Conservation (phyloP, 2,888 invertebrate genomes). For the Eristalinus sepulchralis region DNA sequence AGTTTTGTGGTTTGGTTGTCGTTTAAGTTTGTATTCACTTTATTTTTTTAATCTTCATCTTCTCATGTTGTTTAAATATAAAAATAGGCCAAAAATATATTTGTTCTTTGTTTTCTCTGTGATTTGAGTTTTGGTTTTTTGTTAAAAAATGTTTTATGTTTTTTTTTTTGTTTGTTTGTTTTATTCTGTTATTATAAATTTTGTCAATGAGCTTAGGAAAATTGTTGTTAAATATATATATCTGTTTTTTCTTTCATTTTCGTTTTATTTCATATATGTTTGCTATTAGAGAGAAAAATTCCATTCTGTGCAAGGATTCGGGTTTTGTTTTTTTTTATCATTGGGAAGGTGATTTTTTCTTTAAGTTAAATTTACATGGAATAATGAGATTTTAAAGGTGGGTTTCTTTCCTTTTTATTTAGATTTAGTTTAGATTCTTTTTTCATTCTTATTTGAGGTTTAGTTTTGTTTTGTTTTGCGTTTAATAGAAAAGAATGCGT, state of each 20-base stretch:
- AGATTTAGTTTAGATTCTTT: conserved; percentile 6
- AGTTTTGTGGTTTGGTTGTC: background rate
- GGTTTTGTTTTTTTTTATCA: conserved; percentile 37
- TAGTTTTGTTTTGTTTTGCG: conserved; percentile 9
- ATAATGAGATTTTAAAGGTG: conserved; percentile 62
- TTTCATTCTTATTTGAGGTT: background rate
- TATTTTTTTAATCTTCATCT: background rate
- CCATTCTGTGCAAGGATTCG: conserved; percentile 67
- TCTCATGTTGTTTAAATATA: conserved; percentile 50
- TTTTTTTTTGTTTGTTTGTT: conserved; percentile 24
- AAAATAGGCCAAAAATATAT: conserved; percentile 72
- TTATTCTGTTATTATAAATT: conserved; percentile 13
- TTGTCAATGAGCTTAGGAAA: conserved; percentile 61
- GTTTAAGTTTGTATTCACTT: conserved; percentile 61
- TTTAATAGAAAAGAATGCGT: conserved; percentile 26
- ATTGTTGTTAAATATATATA: conserved; percentile 61
- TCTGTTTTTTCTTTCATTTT: conserved; percentile 16
- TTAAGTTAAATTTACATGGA: conserved; percentile 35
- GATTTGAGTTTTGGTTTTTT: conserved; percentile 46
- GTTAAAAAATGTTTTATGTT: conserved; percentile 21
- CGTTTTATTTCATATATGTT: conserved; percentile 22
- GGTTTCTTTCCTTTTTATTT: conserved; percentile 65
- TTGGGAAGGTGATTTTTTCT: conserved; percentile 20
- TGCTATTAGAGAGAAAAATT: conserved; percentile 63
- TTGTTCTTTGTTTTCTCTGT: conserved; percentile 64